Evolutionary conservation across 2,113 vertebrate species (phyloP).

Genomic region (Psephotus haematonotus): DNA sequence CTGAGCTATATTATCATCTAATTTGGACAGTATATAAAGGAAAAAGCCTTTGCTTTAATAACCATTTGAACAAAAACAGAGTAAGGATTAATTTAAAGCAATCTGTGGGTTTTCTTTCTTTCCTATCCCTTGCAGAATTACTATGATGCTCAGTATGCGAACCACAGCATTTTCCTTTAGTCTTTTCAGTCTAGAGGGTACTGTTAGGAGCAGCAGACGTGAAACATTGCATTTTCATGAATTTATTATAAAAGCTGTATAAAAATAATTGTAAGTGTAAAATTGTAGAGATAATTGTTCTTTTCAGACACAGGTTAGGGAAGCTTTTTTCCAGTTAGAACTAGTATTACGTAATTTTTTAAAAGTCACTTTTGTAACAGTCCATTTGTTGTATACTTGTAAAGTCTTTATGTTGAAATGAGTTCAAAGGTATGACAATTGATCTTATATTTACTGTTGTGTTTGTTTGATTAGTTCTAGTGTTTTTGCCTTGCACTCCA

Average conservation of each 20-base stretch:
- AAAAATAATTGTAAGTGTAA: conserved; percentile 46
- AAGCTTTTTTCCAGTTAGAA: not conserved
- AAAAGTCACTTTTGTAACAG: not conserved
- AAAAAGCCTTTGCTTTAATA: conserved; percentile 29
- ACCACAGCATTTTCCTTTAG: conserved; percentile 60
- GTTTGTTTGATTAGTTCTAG: conserved; percentile 82
- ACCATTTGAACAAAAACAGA: not conserved
- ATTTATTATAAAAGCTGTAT: not conserved
- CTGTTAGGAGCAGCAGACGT: conserved; percentile 49
- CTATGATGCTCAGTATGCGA: conserved; percentile 44
- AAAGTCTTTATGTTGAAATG: not conserved
- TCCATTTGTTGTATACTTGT: not conserved
- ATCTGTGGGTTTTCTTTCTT: conserved; percentile 61
- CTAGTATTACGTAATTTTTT: not conserved
- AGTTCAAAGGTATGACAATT: not conserved
- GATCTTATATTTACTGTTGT: not conserved
- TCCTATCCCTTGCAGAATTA: conserved; percentile 53
- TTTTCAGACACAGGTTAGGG: not conserved
- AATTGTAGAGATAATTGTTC: conserved; percentile 6
- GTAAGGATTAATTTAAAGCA: conserved; percentile 63
- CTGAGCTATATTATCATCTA: not conserved
- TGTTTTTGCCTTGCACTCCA: conserved; percentile 91
- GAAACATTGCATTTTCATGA: conserved; percentile 46
- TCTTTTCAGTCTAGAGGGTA: conserved; percentile 52
- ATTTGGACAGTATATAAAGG: conserved; percentile 12